A percentile compares a stretch with the other conserved stretches of the same genome.
Conservation (phyloP, 2,797 vertebrate genomes). For the Sphenopsis melanotis region DNA sequence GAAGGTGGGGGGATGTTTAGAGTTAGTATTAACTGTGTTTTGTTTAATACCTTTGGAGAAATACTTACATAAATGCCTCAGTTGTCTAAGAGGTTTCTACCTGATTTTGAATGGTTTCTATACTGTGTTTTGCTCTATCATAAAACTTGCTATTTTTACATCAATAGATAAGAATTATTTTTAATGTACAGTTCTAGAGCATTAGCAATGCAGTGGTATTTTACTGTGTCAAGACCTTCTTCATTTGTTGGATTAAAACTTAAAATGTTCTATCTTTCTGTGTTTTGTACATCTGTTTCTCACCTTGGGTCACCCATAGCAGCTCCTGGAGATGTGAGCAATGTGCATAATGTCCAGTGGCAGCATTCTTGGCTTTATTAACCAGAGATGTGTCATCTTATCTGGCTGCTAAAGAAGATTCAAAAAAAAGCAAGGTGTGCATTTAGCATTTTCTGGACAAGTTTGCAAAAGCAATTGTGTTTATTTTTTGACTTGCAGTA, state of each 20-base stretch:
- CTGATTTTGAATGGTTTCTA: constrained; percentile 70
- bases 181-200: constrained; percentile 67
- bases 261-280: constrained; percentile 26
- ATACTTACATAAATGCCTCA: constrained; percentile 59
- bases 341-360: not conserved
- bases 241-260: constrained; percentile 70
- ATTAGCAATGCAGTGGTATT: constrained; percentile 50
- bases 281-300: not conserved
- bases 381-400: not conserved
- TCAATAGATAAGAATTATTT: constrained; percentile 68
- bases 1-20: constrained; percentile 19
- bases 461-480: not conserved
- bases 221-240: constrained; percentile 50
- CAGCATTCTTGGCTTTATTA: not conserved
- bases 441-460: not conserved
- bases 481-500: not conserved
- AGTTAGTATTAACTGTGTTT: constrained; percentile 33
- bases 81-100: constrained; percentile 62
- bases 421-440: not conserved
- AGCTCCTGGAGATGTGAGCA: not conserved
- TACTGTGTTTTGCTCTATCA: constrained; percentile 68
- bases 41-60: constrained; percentile 63
- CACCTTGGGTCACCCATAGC: not conserved
- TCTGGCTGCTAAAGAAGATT: not conserved
- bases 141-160: constrained; percentile 77